A percentile compares a stretch with the other conserved stretches of the same genome.
Conservation (phyloP, 2,888 invertebrate species). For the Prosopocoilus inquinatus region DNA sequence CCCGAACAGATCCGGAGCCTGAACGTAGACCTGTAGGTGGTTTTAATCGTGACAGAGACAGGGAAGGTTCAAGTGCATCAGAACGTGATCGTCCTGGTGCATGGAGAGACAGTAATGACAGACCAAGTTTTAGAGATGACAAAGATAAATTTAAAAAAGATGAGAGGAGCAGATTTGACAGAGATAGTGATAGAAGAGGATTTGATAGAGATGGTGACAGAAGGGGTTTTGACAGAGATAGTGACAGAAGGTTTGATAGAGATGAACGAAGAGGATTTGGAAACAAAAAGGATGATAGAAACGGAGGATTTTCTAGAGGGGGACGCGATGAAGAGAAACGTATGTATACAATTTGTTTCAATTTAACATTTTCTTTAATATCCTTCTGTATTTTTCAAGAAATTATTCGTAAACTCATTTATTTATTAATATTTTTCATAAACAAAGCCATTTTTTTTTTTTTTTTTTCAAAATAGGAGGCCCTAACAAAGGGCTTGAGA, state of each 20-base stretch:
- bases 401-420: too few relatives aligned
- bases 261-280: slow-evolving; percentile 39
- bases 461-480: too few relatives aligned
- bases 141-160: slow-evolving; percentile 33
- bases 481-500: too few relatives aligned
- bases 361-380: background rate
- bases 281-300: slow-evolving; percentile 41
- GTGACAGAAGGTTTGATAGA: slow-evolving; percentile 30
- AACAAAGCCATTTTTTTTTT: too few relatives aligned
- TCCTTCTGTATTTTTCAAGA: background rate
- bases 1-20: slow-evolving; percentile 53
- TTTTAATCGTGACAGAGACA: slow-evolving; percentile 45
- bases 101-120: slow-evolving; percentile 53
- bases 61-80: slow-evolving; percentile 37
- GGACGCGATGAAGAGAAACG: slow-evolving; percentile 16
- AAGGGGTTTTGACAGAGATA: slow-evolving; percentile 33
- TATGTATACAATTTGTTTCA: slow-evolving; percentile 2
- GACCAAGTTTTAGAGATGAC: slow-evolving; percentile 33
- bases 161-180: slow-evolving; percentile 27
- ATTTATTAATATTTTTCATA: too few relatives aligned
- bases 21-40: slow-evolving; percentile 33
- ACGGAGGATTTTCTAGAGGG: slow-evolving; percentile 36
- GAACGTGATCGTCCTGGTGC: slow-evolving; percentile 29
- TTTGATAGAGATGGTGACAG: slow-evolving; percentile 41
- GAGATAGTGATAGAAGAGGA: slow-evolving; percentile 35